Base-by-base conservation (phyloP, 1,140 invertebrate genomes). In the Heliconius hermathena region DNA sequence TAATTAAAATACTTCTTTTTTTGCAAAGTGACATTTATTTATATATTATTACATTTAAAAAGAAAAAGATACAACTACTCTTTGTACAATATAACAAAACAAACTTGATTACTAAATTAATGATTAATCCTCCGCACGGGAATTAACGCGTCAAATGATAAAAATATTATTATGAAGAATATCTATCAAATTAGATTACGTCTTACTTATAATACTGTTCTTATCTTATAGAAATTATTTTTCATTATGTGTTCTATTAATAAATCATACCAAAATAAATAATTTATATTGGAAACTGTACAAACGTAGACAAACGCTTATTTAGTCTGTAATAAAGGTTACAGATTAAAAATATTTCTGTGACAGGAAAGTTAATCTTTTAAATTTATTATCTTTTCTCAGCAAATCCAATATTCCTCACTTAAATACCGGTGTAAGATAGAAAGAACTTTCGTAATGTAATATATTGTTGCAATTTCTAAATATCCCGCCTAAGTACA, bases 151-250 rank as follows among this genome's bases (percentile, higher is more conserved):
- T 66, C 60, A 66, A 66, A 66, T 29, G 60, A 66, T 66, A 66
- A 66, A 66, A 26, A 66, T 66, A 66, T 66, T 66, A 66, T 29
- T 66, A 66, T 66, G 26, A 29, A 66, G 9, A 66, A 26, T 66
- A 66, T 66, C 60, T 66, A 26, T 66, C 22, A 4, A 66, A 66
- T 26, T 29, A 22, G 60, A 66, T 66, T 29, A 52, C 18, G 54
- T 57, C 54, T 57, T 57, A 66, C 60, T 26, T 66, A 66, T 26
- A 66, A 66, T 66, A 66, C 11, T 66, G 1, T 66, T 66, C 11
- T 66, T 66, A 66, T 66, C n/a, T 66, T 29, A 29, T 26, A 4
- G 41, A 66, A n/a, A 5, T 26, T 26, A 66, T 66, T 66, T 29
- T 16, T 3, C 29, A 66, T 22, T 36, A 66, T 6, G 11, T 16